phyloP scores from a whole-genome alignment of 2,797 vertebrate genomes.

The Poliocrania exsul region DNA sequence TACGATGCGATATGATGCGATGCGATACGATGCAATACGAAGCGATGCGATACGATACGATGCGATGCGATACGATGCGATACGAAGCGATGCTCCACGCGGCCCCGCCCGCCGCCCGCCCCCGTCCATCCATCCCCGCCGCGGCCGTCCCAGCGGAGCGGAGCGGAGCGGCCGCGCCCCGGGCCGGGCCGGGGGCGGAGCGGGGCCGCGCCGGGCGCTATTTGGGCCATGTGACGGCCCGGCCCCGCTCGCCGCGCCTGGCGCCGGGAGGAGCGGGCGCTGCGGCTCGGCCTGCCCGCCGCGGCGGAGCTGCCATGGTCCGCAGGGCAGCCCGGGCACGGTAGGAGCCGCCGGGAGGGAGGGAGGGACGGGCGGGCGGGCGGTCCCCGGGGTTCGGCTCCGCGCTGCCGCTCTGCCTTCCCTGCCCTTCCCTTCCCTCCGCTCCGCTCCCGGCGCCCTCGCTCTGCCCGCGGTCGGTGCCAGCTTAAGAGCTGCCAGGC shows the following conservation, averaged over 20 bases:
- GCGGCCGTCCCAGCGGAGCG: too few relatives aligned
- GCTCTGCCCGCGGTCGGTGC: neutral
- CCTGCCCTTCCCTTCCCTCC: too few relatives aligned
- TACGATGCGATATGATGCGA: too few relatives aligned
- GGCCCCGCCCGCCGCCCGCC: too few relatives aligned
- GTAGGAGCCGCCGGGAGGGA: neutral
- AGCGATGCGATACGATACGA: too few relatives aligned
- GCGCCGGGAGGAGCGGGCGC: neutral
- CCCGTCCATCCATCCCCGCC: too few relatives aligned
- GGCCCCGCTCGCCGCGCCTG: neutral
- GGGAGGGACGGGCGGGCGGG: neutral
- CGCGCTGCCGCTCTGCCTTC: neutral
- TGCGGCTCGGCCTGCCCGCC: neutral
- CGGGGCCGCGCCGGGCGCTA: slow-evolving; percentile 78
- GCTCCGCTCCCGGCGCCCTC: neutral
- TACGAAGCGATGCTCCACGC: too few relatives aligned
- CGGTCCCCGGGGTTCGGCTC: neutral
- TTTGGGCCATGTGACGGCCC: slow-evolving; percentile 82
- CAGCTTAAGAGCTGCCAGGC: too few relatives aligned
- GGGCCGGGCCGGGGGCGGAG: slow-evolving; percentile 20
- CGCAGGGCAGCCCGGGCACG: neutral
- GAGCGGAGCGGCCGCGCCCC: neutral
- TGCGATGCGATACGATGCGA: too few relatives aligned
- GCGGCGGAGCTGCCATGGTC: neutral
- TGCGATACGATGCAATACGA: too few relatives aligned